phyloP scores from a whole-genome alignment of 2,888 invertebrate species.

The Drosophila stalkeri region DNA sequence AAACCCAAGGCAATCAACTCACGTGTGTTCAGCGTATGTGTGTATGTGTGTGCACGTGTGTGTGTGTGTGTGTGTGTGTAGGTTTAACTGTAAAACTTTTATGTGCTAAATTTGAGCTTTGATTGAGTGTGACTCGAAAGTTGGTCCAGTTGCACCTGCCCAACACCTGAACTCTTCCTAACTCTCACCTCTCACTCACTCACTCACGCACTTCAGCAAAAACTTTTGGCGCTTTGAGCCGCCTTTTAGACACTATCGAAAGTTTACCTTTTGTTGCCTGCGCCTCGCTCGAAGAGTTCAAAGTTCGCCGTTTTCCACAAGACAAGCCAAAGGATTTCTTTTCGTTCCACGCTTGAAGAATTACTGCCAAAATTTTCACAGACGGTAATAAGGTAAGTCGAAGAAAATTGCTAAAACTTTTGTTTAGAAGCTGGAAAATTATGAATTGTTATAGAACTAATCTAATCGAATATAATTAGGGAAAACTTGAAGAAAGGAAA shows the following conservation, averaged over 20 bases:
- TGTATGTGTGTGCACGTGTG: conserved; percentile 2
- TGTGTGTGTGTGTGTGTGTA: conserved; percentile 13
- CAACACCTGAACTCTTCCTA: conserved; percentile 2
- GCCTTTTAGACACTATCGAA: conserved; percentile 59
- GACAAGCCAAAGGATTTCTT: conserved; percentile 68
- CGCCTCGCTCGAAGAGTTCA: conserved; percentile 1
- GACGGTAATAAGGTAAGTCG: conserved; percentile 85
- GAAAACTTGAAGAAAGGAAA: background rate
- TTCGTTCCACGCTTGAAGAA: conserved; percentile 78
- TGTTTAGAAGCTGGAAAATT: background rate
- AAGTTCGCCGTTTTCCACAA: conserved; percentile 21
- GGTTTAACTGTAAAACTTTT: conserved; percentile 47
- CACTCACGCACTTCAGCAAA: conserved; percentile 1
- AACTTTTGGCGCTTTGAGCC: conserved; percentile 35
- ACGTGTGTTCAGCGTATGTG: conserved; percentile 21
- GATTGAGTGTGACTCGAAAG: conserved; percentile 77
- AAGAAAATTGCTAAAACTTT: background rate
- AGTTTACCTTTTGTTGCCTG: conserved; percentile 52
- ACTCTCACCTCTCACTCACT: background rate
- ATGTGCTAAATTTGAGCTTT: conserved; percentile 82
- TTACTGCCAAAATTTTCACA: conserved; percentile 85
- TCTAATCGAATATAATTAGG: background rate
- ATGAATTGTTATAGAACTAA: background rate
- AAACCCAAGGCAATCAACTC: conserved; percentile 36
- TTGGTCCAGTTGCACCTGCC: conserved; percentile 49